Base-by-base conservation (phyloP, 2,888 invertebrate genomes). In the Platypus cylindrus region DNA sequence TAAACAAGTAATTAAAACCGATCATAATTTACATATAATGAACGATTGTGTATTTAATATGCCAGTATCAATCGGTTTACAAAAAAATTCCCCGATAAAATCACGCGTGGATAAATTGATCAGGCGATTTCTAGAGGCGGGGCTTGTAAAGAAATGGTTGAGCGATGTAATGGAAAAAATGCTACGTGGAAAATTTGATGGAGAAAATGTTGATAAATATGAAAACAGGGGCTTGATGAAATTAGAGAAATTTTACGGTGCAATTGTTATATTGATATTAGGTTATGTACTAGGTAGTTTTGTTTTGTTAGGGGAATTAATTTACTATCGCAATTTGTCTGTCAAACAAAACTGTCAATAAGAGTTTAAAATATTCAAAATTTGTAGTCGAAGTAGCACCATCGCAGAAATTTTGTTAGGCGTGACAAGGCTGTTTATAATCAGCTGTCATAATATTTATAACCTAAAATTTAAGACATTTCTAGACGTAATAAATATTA, bases 61-160 rank as follows among this genome's bases (percentile, higher is more conserved):
- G 70, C 86, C 86, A 0, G 72, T 86, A 32, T 81, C 84, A 0
- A 65, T 87, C 40, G 86, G 84, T 1, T 68, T 86, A 48, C 80
- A 82, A 50, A 85, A 79, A 50, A 84, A 86, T 56, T 84, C 85
- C 0, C 81, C 84, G 0, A 56, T 85, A 3, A 83, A 81, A 51
- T 68, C 71, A 0, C 62, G 70, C 40, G 70, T 78, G 13, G 80
- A 85, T 54, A 64, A 67, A 45, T 70, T 77, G 47, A 67, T 86
- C 25, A 64, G 72, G 45, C 65, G 72, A 30, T 67, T 84, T 7
- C 67, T 78, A 1, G 85, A 87, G 64, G 76, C 75, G 1, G 86
- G 86, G 8, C 62, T 87, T 3, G 71, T 84, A 0, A 66, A 72
- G 38, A 86, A 86, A 54, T 86, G 86, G 86, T 56, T 82, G 2